Conservation (phyloP, 2,113 vertebrate genomes). For the Neopipo cinnamomea region DNA sequence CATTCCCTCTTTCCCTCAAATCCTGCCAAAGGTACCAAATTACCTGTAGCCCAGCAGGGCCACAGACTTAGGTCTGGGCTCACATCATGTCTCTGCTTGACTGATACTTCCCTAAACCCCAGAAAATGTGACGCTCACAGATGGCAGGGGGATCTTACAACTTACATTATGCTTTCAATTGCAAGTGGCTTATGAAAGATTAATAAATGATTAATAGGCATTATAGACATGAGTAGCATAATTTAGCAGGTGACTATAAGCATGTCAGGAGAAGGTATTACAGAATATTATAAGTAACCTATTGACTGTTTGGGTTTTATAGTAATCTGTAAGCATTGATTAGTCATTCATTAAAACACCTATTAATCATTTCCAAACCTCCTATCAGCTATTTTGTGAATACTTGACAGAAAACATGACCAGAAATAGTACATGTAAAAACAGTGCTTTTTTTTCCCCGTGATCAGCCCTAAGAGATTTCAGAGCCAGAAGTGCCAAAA, state of each 20-base stretch:
- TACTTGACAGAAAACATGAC: background rate
- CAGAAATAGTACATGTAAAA: background rate
- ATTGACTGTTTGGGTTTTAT: slow-evolving; percentile 36
- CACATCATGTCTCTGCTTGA: background rate
- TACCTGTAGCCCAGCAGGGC: background rate
- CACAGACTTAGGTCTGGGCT: background rate
- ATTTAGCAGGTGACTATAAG: slow-evolving; percentile 31
- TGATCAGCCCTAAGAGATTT: background rate
- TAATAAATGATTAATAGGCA: slow-evolving; percentile 60
- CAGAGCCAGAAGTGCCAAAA: background rate
- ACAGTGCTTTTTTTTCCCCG: background rate
- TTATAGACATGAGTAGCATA: slow-evolving; percentile 21
- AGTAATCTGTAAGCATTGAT: slow-evolving; percentile 28
- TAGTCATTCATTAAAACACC: slow-evolving; percentile 4
- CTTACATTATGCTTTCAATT: slow-evolving; percentile 24
- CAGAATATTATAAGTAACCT: slow-evolving; percentile 43
- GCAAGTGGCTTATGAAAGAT: slow-evolving; percentile 56
- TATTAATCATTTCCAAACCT: background rate
- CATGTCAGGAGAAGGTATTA: slow-evolving; percentile 36
- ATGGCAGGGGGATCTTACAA: background rate
- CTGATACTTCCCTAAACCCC: background rate
- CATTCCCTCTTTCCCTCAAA: background rate
- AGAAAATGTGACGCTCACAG: accelerated
- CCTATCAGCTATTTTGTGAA: background rate
- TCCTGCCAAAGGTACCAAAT: background rate